phyloP scores from a whole-genome alignment of 2,888 invertebrate species.

The Oithona nana region DNA sequence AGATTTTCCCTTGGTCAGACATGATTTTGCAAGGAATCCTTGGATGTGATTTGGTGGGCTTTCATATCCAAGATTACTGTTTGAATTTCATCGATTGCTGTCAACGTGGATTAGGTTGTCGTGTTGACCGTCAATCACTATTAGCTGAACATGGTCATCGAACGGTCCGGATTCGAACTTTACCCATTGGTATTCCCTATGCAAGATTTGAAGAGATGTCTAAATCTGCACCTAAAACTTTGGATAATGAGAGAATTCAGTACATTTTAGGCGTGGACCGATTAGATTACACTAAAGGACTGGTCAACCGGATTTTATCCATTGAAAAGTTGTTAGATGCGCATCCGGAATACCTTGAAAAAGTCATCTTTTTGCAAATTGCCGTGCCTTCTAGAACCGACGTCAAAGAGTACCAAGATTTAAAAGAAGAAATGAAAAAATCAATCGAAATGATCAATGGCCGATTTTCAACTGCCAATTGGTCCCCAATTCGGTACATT shows the following conservation, averaged over 20 bases:
- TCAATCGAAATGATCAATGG: slow-evolving; percentile 30
- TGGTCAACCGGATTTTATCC: slow-evolving; percentile 60
- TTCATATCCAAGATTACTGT: slow-evolving; percentile 31
- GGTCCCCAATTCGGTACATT: slow-evolving; percentile 32
- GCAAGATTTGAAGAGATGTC: slow-evolving; percentile 28
- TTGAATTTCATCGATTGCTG: slow-evolving; percentile 31
- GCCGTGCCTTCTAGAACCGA: slow-evolving; percentile 30
- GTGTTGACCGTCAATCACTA: slow-evolving; percentile 28
- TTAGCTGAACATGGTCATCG: slow-evolving; percentile 28
- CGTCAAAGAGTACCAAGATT: slow-evolving; percentile 29
- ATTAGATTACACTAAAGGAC: slow-evolving; percentile 73
- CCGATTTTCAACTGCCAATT: slow-evolving; percentile 29
- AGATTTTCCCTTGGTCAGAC: slow-evolving; percentile 31
- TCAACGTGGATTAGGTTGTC: slow-evolving; percentile 28
- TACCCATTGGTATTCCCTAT: slow-evolving; percentile 31
- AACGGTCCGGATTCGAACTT: slow-evolving; percentile 28
- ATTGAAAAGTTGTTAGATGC: slow-evolving; percentile 61
- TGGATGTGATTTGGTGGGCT: slow-evolving; percentile 32
- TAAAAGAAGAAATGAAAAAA: slow-evolving; percentile 31
- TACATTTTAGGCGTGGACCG: slow-evolving; percentile 71
- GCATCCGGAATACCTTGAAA: slow-evolving; percentile 64
- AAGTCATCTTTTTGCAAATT: slow-evolving; percentile 38
- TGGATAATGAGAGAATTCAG: slow-evolving; percentile 25
- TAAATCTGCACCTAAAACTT: slow-evolving; percentile 25
- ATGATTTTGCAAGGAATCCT: slow-evolving; percentile 28